These are phyloP conservation scores for Cheilosia impressa DNA, from an alignment of 2,888 invertebrate genomes.

Conservation along the genomic window DNA sequence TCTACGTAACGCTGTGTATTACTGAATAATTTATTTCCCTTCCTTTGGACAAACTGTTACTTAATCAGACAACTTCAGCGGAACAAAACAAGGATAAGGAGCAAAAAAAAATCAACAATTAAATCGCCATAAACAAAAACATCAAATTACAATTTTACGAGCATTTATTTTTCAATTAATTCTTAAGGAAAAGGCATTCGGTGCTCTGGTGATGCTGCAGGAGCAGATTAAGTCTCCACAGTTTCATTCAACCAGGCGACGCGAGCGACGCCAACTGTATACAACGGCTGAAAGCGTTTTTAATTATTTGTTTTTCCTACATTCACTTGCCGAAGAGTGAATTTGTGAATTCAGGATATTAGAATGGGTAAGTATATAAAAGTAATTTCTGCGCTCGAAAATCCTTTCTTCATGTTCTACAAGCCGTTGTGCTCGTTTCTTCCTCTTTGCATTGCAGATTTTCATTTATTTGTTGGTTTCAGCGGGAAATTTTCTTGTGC, in stretches of 20 bases:
- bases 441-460: conserved; percentile 11
- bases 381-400: conserved; percentile 44
- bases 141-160: conserved; percentile 71
- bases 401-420: conserved; percentile 30
- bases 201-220: conserved; percentile 5
- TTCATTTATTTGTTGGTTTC: conserved; percentile 13
- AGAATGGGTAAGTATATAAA: conserved; percentile 52
- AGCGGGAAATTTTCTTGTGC: conserved; percentile 14
- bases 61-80: conserved; percentile 62
- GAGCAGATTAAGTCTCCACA: conserved; percentile 47
- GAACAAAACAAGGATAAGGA: conserved; percentile 49
- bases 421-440: conserved; percentile 27
- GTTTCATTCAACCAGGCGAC: conserved; percentile 20
- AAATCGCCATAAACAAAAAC: conserved; percentile 72
- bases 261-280: neutral
- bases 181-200: conserved; percentile 32
- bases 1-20: conserved; percentile 18
- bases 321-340: conserved; percentile 51
- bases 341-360: conserved; percentile 57
- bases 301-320: conserved; percentile 65
- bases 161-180: conserved; percentile 74
- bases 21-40: conserved; percentile 58
- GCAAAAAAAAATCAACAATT: conserved; percentile 60
- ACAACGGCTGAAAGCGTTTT: conserved; percentile 54
- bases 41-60: conserved; percentile 59